Evolutionary conservation across 23 tunicate species (phyloP), one percentile per base, ranked within the genome.

Genomic region (Halocynthia roretzi): DNA sequence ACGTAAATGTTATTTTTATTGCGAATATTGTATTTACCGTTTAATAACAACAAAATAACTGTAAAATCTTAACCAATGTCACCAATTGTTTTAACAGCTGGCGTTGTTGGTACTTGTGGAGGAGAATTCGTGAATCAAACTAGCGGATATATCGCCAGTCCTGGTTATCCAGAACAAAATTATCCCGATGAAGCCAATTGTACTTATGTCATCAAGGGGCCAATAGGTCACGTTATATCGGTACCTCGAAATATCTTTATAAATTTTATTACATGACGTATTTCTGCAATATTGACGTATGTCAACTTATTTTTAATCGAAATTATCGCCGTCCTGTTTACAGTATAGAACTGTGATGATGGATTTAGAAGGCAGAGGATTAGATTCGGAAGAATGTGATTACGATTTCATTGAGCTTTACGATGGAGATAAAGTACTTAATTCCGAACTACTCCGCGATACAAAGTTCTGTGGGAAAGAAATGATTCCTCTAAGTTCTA

Each of bases 131-230:
- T 49, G 12, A 51, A 56, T 11, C 51, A 23, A 11, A 75, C 67
- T 7, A 55, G 80, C 44, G 80, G 80, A 56, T 56, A 53, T 21
- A 56, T 75, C 10, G 80, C 80, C 9, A 75, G 80, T 56, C 80
- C 80, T 14, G 80, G 80, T n/a, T 75, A 53, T 56, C 80, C 80
- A 5, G 48, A 22, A 57, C 50, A 54, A 57, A 75, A 54, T 50
- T 75, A 75, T 40, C 50, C 80, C 7, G 61, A n/a, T 14, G 44
- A n/a, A 7, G 8, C 51, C 15, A 21, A 18, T 23, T 75, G 80
- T 52, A 54, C 67, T 6, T 75, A 75, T 21, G 11, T n/a, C 48
- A 56, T 75, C 40, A 17, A 19, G 48, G 80, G 52, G 57, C 63
- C 61, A 19, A 51, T 23, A 10, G 80, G 80, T 56, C 17, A 12